A percentile compares a stretch with the other conserved stretches of the same genome.
Evolutionary conservation across 2,797 vertebrate genomes (phyloP).

Genomic region (Rhyacichthys aspro): DNA sequence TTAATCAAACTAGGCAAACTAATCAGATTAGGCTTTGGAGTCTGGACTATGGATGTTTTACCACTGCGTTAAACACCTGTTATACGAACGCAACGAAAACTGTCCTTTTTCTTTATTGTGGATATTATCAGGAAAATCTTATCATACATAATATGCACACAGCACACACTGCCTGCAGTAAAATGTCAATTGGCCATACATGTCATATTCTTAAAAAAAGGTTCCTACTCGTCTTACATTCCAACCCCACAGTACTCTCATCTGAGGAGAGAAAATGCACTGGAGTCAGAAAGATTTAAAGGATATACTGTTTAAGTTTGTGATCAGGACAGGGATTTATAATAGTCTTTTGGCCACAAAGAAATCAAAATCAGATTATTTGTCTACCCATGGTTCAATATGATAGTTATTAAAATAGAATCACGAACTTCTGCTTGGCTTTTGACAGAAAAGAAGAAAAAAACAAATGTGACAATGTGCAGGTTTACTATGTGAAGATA

Average conservation of each 20-base stretch:
- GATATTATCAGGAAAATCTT: neutral
- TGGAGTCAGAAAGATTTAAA: too few species aligned
- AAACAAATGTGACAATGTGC: too few species aligned
- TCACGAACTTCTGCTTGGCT: too few species aligned
- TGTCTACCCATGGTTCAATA: neutral
- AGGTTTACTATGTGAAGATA: too few species aligned
- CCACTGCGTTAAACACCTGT: neutral
- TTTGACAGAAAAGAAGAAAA: too few species aligned
- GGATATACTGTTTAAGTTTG: neutral
- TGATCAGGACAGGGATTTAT: neutral
- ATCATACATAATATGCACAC: constrained; percentile 4
- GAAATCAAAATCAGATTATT: neutral
- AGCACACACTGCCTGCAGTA: constrained; percentile 9
- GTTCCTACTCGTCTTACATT: constrained; percentile 34
- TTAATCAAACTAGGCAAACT: constrained; percentile 8
- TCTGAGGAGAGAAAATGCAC: constrained; percentile 11
- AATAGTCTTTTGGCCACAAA: neutral
- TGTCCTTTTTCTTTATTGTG: neutral
- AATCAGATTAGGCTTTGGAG: neutral
- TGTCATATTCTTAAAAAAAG: constrained; percentile 43
- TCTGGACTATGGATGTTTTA: constrained; percentile 3
- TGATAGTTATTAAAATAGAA: too few species aligned
- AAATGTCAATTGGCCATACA: constrained; percentile 23
- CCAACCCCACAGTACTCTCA: constrained; percentile 30
- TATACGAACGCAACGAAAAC: constrained; percentile 2